Percentiles rank a stretch among this genome's conserved stretches.
These are phyloP conservation scores for Papilio aristodemus DNA, from an alignment of 1,140 invertebrate species.

Conservation along the genomic window DNA sequence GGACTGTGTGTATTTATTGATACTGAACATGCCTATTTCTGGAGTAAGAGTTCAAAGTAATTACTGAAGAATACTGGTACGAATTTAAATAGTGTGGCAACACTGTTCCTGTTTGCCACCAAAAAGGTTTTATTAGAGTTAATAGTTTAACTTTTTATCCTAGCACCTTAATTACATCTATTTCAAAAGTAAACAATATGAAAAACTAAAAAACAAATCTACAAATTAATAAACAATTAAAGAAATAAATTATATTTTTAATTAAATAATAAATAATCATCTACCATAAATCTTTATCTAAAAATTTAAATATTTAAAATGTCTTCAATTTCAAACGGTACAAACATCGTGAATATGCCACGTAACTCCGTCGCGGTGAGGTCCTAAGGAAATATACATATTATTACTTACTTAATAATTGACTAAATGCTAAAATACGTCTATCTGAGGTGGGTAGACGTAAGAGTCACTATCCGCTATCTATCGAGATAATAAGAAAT, in stretches of 20 bases:
- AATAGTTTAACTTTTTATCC: too few species aligned
- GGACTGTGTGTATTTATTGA: background rate
- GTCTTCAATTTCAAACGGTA: slow-evolving; percentile 10
- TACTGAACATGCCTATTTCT: slow-evolving; percentile 10
- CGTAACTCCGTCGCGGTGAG: background rate
- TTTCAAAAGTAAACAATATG: too few species aligned
- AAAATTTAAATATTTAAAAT: too few species aligned
- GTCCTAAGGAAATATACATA: background rate
- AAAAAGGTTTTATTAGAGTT: too few species aligned
- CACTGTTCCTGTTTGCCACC: too few species aligned
- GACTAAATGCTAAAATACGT: background rate
- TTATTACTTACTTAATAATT: background rate
- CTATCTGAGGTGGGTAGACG: background rate
- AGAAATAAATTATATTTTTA: background rate
- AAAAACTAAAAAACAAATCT: background rate
- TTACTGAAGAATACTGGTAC: background rate
- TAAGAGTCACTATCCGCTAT: too few species aligned
- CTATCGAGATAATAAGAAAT: too few species aligned
- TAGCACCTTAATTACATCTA: too few species aligned
- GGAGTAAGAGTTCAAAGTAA: slow-evolving; percentile 6
- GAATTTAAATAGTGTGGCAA: too few species aligned
- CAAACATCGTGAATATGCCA: slow-evolving; percentile 5
- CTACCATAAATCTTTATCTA: slow-evolving; percentile 4
- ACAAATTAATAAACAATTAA: slow-evolving; percentile 13
- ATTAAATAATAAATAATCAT: slow-evolving; percentile 14